These are phyloP conservation scores for Chunga burmeisteri DNA, from an alignment of 2,113 vertebrate genomes.

Conservation along the genomic window DNA sequence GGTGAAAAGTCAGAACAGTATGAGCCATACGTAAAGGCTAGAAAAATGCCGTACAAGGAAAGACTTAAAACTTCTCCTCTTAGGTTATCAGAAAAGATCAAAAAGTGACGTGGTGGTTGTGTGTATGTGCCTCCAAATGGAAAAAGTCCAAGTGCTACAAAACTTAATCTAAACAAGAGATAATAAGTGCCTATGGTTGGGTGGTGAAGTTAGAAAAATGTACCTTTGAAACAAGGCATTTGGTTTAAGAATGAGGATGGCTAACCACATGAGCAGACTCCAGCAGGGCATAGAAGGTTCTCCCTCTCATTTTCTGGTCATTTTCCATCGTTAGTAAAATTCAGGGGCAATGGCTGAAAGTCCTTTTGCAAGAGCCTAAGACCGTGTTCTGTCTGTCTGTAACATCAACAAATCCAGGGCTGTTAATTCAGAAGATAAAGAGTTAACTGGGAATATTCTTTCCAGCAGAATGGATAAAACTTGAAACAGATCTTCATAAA, in stretches of 20 bases:
- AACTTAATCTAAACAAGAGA: background rate
- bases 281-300: background rate
- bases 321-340: background rate
- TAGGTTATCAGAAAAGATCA: background rate
- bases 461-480: background rate
- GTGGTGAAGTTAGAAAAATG: background rate
- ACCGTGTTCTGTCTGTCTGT: background rate
- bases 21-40: background rate
- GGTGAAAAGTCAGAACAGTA: background rate
- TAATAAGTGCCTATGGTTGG: background rate
- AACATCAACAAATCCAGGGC: background rate
- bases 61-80: background rate
- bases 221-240: background rate
- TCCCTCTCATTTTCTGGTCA: background rate
- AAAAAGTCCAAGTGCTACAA: background rate
- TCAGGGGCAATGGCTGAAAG: background rate
- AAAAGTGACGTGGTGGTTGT: background rate
- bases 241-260: background rate
- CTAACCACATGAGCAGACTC: background rate
- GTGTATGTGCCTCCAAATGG: background rate
- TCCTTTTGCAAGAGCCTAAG: background rate
- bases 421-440: background rate
- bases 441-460: background rate
- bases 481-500: background rate
- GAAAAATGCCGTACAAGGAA: background rate